phyloP scores from a whole-genome alignment of 2,888 invertebrate genomes.

The Sycophila texana region DNA sequence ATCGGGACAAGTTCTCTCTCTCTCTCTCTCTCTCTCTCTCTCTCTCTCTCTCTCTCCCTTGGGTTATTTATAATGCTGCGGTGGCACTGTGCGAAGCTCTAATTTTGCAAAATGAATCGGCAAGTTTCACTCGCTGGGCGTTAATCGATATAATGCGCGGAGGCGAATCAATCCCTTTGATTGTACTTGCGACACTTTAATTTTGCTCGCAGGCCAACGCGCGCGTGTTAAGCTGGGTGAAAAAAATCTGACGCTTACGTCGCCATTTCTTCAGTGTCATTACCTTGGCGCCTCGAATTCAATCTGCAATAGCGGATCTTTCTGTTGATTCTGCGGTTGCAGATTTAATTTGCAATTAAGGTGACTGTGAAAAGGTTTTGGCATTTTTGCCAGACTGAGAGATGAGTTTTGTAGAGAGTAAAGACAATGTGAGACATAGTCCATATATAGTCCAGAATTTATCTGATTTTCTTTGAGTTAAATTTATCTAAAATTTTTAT shows the following conservation, averaged over 20 bases:
- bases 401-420: too few relatives aligned
- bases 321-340: background rate
- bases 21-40: background rate
- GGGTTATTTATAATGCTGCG: constrained; percentile 32
- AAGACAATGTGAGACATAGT: too few relatives aligned
- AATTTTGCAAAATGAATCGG: constrained; percentile 53
- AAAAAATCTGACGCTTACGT: constrained; percentile 1
- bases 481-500: too few relatives aligned
- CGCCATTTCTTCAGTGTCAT: constrained; percentile 4
- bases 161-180: background rate
- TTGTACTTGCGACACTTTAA: constrained; percentile 44
- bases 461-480: too few relatives aligned
- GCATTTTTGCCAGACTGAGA: too few relatives aligned
- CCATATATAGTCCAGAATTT: too few relatives aligned
- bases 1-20: constrained; percentile 9
- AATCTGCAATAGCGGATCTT: background rate
- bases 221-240: background rate
- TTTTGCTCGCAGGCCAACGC: background rate
- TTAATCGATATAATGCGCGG: constrained; percentile 43
- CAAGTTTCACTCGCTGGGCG: constrained; percentile 29
- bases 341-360: background rate
- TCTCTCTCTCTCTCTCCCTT: background rate
- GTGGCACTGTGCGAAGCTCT: background rate
- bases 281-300: constrained; percentile 1
- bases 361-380: too few relatives aligned